These are phyloP conservation scores for Triplophysa dalaica DNA, from an alignment of 2,113 vertebrate species.

Conservation along the genomic window DNA sequence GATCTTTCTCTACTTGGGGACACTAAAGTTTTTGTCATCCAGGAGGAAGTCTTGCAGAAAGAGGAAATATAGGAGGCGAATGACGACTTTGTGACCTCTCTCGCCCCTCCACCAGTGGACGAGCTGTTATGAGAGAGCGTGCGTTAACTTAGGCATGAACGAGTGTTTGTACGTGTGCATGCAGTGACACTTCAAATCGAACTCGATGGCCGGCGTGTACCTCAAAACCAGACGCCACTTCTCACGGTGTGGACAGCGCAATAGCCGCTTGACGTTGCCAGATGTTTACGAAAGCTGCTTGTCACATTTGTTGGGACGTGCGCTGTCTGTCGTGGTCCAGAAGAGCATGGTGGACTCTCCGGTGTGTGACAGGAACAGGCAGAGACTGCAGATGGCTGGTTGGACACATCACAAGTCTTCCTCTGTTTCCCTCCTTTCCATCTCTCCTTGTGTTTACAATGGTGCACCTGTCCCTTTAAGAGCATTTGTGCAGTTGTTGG, in stretches of 20 bases:
- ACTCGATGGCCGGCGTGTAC: not conserved
- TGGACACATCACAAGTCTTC: constrained; percentile 47
- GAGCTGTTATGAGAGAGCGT: not conserved
- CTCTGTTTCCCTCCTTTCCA: constrained; percentile 60
- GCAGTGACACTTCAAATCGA: not conserved
- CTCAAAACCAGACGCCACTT: not conserved
- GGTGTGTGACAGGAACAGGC: not conserved
- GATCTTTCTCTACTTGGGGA: constrained; percentile 7
- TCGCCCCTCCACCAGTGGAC: not conserved
- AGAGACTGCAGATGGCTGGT: constrained; percentile 17
- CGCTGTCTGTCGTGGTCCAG: not conserved
- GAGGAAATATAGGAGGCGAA: not conserved
- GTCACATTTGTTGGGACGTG: not conserved
- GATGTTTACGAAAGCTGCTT: constrained; percentile 1
- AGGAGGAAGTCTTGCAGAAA: constrained; percentile 38
- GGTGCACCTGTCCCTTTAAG: constrained; percentile 81
- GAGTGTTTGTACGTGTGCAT: constrained; percentile 4
- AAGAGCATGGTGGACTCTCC: not conserved
- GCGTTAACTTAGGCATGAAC: not conserved
- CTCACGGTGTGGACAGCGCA: not conserved
- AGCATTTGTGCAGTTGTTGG: constrained; percentile 62
- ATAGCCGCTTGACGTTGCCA: not conserved
- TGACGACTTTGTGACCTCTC: not conserved
- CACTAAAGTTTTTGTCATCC: constrained; percentile 47
- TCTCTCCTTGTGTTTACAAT: constrained; percentile 65